A percentile compares a stretch with the other conserved stretches of the same genome.
These are phyloP conservation scores for Macrosteles quadrilineatus DNA, from an alignment of 1,140 invertebrate species.

Conservation along the genomic window DNA sequence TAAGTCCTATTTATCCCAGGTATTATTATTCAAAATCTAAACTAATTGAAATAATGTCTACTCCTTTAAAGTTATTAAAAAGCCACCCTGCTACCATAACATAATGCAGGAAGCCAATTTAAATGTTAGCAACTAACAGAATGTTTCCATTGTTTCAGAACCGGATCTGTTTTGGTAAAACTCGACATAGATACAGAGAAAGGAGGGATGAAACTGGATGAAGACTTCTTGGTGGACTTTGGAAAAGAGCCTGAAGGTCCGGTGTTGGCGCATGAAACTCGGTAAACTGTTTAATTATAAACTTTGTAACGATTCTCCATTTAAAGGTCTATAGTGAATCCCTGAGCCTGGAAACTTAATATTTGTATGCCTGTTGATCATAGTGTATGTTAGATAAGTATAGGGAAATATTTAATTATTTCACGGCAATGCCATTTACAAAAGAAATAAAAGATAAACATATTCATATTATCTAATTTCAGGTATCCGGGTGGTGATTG, in stretches of 20 bases:
- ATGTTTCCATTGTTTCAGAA: slow-evolving; percentile 56
- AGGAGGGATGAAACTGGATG: slow-evolving; percentile 86
- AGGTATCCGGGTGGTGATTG: slow-evolving; percentile 95
- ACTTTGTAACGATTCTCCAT: too few species aligned
- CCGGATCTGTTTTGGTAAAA: slow-evolving; percentile 81
- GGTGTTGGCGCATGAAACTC: slow-evolving; percentile 91
- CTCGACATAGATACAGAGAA: slow-evolving; percentile 81
- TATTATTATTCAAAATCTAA: too few species aligned
- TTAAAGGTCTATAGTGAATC: too few species aligned
- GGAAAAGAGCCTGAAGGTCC: slow-evolving; percentile 86
- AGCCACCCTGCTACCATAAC: too few species aligned
- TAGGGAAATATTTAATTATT: too few species aligned
- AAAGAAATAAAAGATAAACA: slow-evolving; percentile 23
- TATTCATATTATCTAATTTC: slow-evolving; percentile 34
- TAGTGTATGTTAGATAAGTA: slow-evolving; percentile 11
- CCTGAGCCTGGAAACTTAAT: too few species aligned
- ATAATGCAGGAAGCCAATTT: too few species aligned
- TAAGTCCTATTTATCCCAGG: too few species aligned
- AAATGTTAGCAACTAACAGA: too few species aligned
- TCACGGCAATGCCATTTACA: too few species aligned
- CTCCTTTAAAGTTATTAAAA: too few species aligned
- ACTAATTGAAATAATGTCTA: too few species aligned
- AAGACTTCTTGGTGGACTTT: slow-evolving; percentile 91
- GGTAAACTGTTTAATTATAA: slow-evolving; percentile 56
- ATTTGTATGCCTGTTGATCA: slow-evolving; percentile 8